These are phyloP conservation scores for Sciurus carolinensis DNA, from an alignment of 2,797 vertebrate species.

Conservation along the genomic window DNA sequence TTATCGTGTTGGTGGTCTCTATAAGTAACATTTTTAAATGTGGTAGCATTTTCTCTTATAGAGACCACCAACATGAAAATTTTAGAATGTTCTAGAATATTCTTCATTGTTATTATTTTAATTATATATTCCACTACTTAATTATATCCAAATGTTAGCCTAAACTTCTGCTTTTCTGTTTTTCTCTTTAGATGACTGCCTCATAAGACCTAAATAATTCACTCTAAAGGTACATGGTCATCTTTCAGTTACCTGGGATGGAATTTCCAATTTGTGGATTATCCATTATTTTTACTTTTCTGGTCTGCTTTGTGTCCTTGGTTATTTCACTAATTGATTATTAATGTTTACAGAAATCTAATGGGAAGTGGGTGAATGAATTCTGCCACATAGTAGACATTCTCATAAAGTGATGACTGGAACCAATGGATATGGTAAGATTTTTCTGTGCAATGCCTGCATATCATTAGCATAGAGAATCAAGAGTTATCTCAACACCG, in stretches of 20 bases:
- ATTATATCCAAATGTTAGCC: constrained; percentile 50
- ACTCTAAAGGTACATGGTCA: neutral
- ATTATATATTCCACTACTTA: constrained; percentile 6
- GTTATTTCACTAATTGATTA: constrained; percentile 51
- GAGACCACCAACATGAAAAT: neutral
- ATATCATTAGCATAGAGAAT: constrained; percentile 8
- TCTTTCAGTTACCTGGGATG: constrained; percentile 15
- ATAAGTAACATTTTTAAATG: constrained; percentile 4
- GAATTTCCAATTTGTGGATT: constrained; percentile 44
- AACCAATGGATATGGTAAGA: constrained; percentile 34
- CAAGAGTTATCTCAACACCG: neutral
- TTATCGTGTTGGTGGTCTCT: neutral
- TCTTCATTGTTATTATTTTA: constrained; percentile 50
- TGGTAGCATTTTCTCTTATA: neutral
- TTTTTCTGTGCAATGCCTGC: neutral
- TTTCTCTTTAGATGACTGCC: neutral
- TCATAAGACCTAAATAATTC: constrained; percentile 27
- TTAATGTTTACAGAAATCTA: constrained; percentile 38
- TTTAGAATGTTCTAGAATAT: constrained; percentile 58
- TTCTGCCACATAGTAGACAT: constrained; percentile 50
- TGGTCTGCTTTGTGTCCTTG: constrained; percentile 45
- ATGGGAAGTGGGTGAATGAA: constrained; percentile 41
- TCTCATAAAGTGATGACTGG: constrained; percentile 13
- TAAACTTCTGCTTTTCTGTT: constrained; percentile 47
- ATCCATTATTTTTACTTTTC: neutral